These are phyloP conservation scores for Morus bassanus DNA, from an alignment of 2,797 vertebrate genomes.

Conservation along the genomic window DNA sequence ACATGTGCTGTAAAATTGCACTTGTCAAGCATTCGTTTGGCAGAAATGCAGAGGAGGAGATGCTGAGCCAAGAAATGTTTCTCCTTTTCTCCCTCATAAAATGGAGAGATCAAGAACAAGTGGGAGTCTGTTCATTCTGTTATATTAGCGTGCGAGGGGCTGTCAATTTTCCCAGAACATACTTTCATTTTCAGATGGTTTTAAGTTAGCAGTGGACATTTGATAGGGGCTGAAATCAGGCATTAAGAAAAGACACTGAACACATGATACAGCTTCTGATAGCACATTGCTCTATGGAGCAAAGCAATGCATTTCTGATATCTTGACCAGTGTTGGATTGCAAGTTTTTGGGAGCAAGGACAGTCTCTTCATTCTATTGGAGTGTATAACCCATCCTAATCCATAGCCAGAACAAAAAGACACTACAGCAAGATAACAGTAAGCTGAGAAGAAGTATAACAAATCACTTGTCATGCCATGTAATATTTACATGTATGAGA, in stretches of 20 bases:
- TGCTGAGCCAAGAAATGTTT: constrained; percentile 63
- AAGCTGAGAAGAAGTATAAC: not conserved
- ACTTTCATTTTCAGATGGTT: not conserved
- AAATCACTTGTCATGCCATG: accelerated
- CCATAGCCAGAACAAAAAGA: not conserved
- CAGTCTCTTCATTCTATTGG: not conserved
- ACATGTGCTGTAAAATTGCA: constrained; percentile 55
- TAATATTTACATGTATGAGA: not conserved
- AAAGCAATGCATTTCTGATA: not conserved
- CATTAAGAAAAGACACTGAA: not conserved
- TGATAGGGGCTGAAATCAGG: not conserved
- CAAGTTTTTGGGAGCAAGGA: not conserved
- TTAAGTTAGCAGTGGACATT: not conserved
- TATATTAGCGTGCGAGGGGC: not conserved
- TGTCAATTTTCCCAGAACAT: not conserved
- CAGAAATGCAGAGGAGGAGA: constrained; percentile 42
- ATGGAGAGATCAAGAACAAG: constrained; percentile 37
- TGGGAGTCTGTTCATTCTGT: constrained; percentile 11
- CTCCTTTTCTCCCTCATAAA: constrained; percentile 43
- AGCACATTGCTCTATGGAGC: not conserved
- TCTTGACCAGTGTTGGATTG: not conserved
- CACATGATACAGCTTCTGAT: not conserved
- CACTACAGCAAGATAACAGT: not conserved
- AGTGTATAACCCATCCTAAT: not conserved
- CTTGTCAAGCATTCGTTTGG: constrained; percentile 69